phyloP scores from a whole-genome alignment of 2,113 vertebrate genomes.

The Malurus cyaneus region DNA sequence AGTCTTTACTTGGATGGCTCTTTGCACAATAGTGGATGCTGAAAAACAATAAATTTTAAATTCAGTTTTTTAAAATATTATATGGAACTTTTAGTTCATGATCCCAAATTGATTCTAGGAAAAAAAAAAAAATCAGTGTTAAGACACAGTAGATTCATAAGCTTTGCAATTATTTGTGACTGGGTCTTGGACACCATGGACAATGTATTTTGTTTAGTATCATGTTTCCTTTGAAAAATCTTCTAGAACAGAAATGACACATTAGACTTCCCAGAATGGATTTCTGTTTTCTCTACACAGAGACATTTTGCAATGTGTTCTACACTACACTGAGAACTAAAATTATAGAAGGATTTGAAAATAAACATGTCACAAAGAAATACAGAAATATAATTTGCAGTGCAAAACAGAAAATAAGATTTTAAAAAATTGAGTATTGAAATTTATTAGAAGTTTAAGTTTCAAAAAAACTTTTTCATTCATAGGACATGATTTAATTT shows the following conservation, averaged over 20 bases:
- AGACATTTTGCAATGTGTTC: background rate
- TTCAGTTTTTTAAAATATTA: background rate
- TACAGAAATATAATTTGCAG: background rate
- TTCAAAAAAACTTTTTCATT: rapidly evolving
- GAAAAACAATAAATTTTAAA: background rate
- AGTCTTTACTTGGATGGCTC: background rate
- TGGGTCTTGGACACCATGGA: background rate
- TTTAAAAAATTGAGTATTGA: background rate
- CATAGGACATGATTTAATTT: background rate
- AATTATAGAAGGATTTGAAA: background rate
- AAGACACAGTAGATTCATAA: background rate
- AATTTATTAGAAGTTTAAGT: background rate
- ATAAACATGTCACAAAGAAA: background rate
- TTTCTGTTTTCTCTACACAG: background rate
- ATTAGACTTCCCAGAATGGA: background rate
- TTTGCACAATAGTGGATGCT: background rate
- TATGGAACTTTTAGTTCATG: background rate
- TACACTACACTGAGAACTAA: background rate
- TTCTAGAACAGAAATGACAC: background rate
- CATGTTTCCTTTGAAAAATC: background rate
- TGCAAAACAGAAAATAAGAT: background rate
- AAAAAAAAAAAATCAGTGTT: background rate
- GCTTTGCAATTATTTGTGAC: background rate
- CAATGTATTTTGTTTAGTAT: background rate
- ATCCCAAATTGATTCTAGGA: background rate